Evolutionary conservation across 2,113 vertebrate genomes (phyloP).

Genomic region (Gallinago undulata): DNA sequence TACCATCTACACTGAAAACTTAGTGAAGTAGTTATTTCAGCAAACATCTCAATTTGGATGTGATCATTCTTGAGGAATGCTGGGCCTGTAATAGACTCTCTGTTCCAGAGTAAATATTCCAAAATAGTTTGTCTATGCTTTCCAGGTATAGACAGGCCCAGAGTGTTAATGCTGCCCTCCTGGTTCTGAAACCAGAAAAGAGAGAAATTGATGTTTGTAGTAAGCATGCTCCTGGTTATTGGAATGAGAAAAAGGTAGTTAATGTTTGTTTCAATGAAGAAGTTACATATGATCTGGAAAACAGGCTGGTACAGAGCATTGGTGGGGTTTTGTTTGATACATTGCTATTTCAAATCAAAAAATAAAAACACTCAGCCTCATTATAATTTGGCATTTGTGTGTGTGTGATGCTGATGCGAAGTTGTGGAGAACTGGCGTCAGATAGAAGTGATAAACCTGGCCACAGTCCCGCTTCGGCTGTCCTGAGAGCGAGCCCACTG

Average conservation of each 20-base stretch:
- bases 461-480: not conserved
- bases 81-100: not conserved
- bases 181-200: not conserved
- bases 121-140: not conserved
- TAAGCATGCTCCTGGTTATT: not conserved
- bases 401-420: not conserved
- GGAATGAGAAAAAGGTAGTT: not conserved
- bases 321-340: not conserved
- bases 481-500: not conserved
- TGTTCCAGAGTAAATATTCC: conserved; percentile 7
- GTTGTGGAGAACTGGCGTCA: not conserved
- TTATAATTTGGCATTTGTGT: not conserved
- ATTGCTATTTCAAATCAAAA: not conserved
- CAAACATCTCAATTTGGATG: not conserved
- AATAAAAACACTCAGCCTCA: not conserved
- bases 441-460: not conserved
- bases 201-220: not conserved
- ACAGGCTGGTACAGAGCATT: not conserved
- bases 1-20: not conserved
- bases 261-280: not conserved
- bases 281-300: not conserved
- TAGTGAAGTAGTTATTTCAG: not conserved
- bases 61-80: conserved; percentile 12
- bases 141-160: not conserved
- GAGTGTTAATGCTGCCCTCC: not conserved